Base-by-base conservation (phyloP, 2,888 invertebrate genomes). In the Cantharis lateralis region DNA sequence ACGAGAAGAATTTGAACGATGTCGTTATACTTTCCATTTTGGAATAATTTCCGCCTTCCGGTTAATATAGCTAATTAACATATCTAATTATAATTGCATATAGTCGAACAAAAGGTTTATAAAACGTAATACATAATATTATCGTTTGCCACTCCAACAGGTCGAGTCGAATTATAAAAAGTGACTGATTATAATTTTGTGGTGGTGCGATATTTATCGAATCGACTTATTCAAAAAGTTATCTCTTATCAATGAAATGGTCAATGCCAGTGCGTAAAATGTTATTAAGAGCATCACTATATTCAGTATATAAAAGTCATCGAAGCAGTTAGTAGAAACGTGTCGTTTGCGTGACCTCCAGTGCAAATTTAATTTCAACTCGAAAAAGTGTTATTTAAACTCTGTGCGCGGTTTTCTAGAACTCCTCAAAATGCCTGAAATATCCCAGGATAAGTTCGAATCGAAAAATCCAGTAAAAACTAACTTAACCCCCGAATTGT, bases 381-480 rank as follows among this genome's bases (percentile, higher is more conserved):
- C 64, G 64, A 66, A 66, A 66, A 48, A 24, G 18, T 66, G 64
- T 66, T 66, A n/a, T 20, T 20, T 20, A 66, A 66, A 66, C 18
- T n/a, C n/a, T 66, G 64, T 66, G 28, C 15, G 63, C 48, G n/a
- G 1, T 48, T n/a, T 48, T 48, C n/a, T 48, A 48, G n/a, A 48
- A n/a, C n/a, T 13, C 9, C 7, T 26, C 62, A 77, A 76, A 66
- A 92, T 92, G 92, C 92, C 92, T 64, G 91, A 92, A 87, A 84
- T 87, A 26, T 88, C 88, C 10, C 88, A 88, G 83, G 88, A 89
- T 77, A 83, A 87, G 64, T 91, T 91, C 82, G 91, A 92, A 84
- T 89, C 88, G 82, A 88, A 89, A 62, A 91, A 92, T 85, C 92
- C 92, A 20, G 86, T 91, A 77, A 86, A 89, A 71, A 90, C 90